Percentiles rank a stretch among this genome's conserved stretches.
These are phyloP conservation scores for Microplitis manilae DNA, from an alignment of 2,888 invertebrate genomes.

Conservation along the genomic window DNA sequence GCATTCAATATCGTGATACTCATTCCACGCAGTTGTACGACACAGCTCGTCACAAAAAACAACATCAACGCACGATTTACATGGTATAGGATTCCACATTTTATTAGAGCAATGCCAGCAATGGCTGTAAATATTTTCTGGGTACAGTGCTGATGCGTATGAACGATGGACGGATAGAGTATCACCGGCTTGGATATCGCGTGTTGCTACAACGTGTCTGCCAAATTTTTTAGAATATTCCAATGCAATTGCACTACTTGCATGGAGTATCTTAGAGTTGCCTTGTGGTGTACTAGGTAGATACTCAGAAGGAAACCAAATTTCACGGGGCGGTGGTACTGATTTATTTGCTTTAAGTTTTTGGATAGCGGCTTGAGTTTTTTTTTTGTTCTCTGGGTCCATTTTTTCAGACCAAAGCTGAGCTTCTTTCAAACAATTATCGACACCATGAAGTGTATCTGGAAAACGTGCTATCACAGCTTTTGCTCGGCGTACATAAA, in stretches of 20 bases:
- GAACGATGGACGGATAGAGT: background rate
- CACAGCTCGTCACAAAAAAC: background rate
- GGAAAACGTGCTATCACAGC: background rate
- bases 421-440: background rate
- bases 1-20: background rate
- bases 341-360: background rate
- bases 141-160: background rate
- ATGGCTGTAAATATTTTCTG: background rate
- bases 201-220: constrained; percentile 9
- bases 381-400: background rate
- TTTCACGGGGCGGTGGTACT: background rate
- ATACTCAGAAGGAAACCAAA: background rate
- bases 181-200: constrained; percentile 1
- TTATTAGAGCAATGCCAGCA: background rate
- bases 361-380: background rate
- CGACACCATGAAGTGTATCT: background rate
- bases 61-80: background rate
- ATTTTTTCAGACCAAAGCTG: background rate
- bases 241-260: background rate
- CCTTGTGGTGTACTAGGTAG: background rate
- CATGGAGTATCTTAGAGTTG: background rate
- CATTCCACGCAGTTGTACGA: background rate
- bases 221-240: background rate
- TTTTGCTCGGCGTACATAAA: background rate
- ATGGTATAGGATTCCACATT: background rate